Base-by-base conservation (phyloP, 2,888 invertebrate species). In the Galeruca laticollis region DNA sequence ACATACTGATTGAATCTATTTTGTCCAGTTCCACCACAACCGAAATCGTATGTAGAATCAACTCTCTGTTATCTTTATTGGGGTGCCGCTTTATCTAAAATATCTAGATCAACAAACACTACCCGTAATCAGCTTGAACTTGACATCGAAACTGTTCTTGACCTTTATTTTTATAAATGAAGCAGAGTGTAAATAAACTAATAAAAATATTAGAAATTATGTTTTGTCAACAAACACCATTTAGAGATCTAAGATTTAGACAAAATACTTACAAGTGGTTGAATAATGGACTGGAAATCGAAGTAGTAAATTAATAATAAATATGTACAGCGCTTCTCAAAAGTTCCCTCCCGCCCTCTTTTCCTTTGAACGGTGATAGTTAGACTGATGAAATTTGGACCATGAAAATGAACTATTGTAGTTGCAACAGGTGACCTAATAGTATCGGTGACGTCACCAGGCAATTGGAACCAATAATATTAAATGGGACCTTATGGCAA, bases 121-220 rank as follows among this genome's bases (percentile, higher is more conserved):
- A 47, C 15, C 18, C 47, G 47, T 47, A 47, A 47, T 47, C 47
- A 47, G 47, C 47, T 15, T 47, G 18, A 47, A 47, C 47, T 47
- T 47, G 47, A 47, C 47, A 47, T 47, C 47, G 8, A 47, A 47
- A 15, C 47, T 18, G 10, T 47, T 9, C 47, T 47, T 18, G 47
- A 47, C 47, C 47, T 47, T 0, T 18, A 8, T 15, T 18, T 47
- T 15, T 15, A 6, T 18, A 18, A 47, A 8, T 47, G 2, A 9
- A 47, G 18, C 47, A 5, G 3, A 18, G 47, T 15, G 15, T 47
- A 47, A n/a, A 47, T 47, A 47, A 47, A 47, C 43, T 15, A 18
- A 47, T 47, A 47, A 47, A 47, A 40, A 40, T n/a, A n/a, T 11
- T 40, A 40, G 13, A 13, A 40, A 40, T n/a, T 40, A n/a, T 13